A percentile compares a stretch with the other conserved stretches of the same genome.
phyloP scores from a whole-genome alignment of 2,888 invertebrate species.

The Parthenolecanium corni region DNA sequence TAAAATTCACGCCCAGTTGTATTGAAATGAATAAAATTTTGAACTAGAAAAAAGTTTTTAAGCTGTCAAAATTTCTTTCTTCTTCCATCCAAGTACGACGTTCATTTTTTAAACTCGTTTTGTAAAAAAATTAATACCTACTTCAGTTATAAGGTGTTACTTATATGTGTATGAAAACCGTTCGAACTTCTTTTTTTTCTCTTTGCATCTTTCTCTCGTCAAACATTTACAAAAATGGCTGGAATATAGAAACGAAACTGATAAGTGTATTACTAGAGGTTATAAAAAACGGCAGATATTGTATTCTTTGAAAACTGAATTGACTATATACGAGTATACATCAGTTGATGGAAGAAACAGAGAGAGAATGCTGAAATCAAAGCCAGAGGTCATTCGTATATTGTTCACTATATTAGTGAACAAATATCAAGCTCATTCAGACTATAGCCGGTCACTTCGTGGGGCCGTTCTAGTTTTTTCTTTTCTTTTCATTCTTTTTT shows the following conservation, averaged over 20 bases:
- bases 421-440: conserved; percentile 10
- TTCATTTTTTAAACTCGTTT: no score
- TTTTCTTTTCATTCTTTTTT: background rate
- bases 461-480: background rate
- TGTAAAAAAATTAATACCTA: background rate
- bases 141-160: background rate
- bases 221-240: conserved; percentile 10
- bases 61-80: no score
- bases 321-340: conserved; percentile 24
- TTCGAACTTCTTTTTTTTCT: background rate
- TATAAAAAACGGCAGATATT: background rate
- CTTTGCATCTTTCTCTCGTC: background rate
- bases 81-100: no score
- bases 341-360: background rate
- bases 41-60: no score
- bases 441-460: conserved; percentile 14
- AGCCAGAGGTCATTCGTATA: conserved; percentile 23
- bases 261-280: conserved; percentile 3
- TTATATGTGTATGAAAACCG: no score
- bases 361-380: background rate
- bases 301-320: conserved; percentile 14
- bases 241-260: conserved; percentile 15
- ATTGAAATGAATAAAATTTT: no score
- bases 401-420: conserved; percentile 19
- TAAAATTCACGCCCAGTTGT: no score